Evolutionary conservation across 2,797 vertebrate species (phyloP).

Genomic region (Gephyroberyx darwinii): DNA sequence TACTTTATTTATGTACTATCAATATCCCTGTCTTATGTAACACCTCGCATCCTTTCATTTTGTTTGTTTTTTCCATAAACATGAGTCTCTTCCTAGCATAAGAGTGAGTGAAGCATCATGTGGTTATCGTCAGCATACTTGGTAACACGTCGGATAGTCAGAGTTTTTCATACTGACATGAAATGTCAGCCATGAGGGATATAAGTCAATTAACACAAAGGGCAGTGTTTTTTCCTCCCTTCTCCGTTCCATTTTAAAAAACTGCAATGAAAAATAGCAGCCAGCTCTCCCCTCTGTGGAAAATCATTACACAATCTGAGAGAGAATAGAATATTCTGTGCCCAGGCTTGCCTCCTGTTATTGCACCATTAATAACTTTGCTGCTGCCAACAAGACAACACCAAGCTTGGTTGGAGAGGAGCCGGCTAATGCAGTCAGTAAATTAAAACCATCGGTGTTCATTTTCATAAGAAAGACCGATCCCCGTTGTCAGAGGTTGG

Average conservation of each 20-base stretch:
- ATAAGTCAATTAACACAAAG: constrained; percentile 72
- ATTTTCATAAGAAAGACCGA: constrained; percentile 67
- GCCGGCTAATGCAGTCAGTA: constrained; percentile 77
- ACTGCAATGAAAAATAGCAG: constrained; percentile 78
- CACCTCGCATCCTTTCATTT: neutral
- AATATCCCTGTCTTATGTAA: constrained; percentile 12
- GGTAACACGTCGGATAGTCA: constrained; percentile 27
- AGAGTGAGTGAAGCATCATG: neutral
- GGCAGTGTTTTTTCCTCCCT: constrained; percentile 49
- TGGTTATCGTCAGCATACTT: neutral
- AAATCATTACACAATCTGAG: constrained; percentile 82
- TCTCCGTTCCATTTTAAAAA: constrained; percentile 42
- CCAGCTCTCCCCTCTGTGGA: constrained; percentile 77
- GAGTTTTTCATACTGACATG: constrained; percentile 25
- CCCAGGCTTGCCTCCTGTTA: constrained; percentile 81
- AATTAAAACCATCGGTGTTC: constrained; percentile 75
- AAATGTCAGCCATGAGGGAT: constrained; percentile 59
- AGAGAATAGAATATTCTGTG: constrained; percentile 82
- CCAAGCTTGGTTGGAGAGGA: constrained; percentile 68
- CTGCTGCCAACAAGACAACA: constrained; percentile 77
- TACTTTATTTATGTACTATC: constrained; percentile 28
- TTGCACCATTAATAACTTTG: constrained; percentile 83
- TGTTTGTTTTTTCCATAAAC: neutral
- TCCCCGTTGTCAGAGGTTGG: constrained; percentile 66
- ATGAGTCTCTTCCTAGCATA: neutral